These are phyloP conservation scores for Biston stratarius DNA, from an alignment of 2,888 invertebrate genomes.

Conservation along the genomic window DNA sequence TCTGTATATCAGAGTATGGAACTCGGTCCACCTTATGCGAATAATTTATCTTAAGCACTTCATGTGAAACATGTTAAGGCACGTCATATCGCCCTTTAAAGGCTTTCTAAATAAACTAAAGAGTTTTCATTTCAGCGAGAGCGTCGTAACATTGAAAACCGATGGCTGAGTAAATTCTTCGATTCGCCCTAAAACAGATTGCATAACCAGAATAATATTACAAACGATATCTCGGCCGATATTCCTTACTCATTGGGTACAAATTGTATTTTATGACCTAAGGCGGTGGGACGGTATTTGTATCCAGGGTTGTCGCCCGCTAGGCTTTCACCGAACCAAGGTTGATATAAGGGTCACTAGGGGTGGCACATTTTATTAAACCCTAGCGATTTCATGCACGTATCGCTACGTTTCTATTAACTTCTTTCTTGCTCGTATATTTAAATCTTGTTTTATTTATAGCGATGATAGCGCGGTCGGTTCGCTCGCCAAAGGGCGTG, in stretches of 20 bases:
- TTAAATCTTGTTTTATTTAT: background rate
- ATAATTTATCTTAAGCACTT: too few relatives aligned
- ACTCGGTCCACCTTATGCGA: too few relatives aligned
- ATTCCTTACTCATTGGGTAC: conserved; percentile 18
- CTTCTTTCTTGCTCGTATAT: background rate
- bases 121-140: too few relatives aligned
- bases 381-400: conserved; percentile 2
- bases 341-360: conserved; percentile 3
- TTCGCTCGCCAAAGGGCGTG: too few relatives aligned
- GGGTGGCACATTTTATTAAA: conserved; percentile 3
- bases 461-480: too few relatives aligned
- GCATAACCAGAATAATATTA: conserved; percentile 10
- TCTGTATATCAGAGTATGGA: too few relatives aligned
- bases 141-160: background rate
- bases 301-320: background rate
- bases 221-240: conserved; percentile 12
- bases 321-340: background rate
- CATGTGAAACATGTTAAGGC: too few relatives aligned
- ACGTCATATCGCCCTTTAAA: too few relatives aligned
- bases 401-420: background rate
- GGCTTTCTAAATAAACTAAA: too few relatives aligned
- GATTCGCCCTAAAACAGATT: conserved; percentile 7
- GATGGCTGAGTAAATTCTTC: background rate
- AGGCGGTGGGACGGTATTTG: conserved; percentile 9
- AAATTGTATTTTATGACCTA: conserved; percentile 24